Evolutionary conservation across 2,888 invertebrate genomes (phyloP).

Genomic region (Tiliacea aurago): DNA sequence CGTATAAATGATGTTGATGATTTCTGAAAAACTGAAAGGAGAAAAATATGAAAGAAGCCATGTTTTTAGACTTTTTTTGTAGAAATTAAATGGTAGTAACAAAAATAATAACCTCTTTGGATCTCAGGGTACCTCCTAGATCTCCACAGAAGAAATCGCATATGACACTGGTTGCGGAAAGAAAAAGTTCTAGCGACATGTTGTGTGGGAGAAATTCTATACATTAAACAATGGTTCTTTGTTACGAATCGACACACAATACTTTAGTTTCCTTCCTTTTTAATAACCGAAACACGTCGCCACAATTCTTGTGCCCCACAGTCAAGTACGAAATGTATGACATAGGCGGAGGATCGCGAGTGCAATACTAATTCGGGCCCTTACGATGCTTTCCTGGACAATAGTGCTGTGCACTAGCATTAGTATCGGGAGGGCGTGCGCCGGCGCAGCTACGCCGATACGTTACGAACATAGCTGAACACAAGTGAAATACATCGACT

Average conservation of each 20-base stretch:
- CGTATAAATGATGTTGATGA: too few species aligned
- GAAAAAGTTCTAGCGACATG: not conserved
- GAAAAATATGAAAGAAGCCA: too few species aligned
- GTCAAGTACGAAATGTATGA: constrained; percentile 48
- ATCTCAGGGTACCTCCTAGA: too few species aligned
- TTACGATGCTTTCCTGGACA: constrained; percentile 82
- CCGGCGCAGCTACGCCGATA: constrained; percentile 71
- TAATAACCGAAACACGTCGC: constrained; percentile 22
- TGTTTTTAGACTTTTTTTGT: too few species aligned
- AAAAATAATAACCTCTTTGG: too few species aligned
- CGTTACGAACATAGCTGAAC: constrained; percentile 56
- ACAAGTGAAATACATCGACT: constrained; percentile 58
- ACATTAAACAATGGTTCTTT: constrained; percentile 18
- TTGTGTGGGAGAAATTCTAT: not conserved
- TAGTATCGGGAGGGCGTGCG: constrained; percentile 82
- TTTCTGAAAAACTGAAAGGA: too few species aligned
- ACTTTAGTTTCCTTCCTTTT: constrained; percentile 7
- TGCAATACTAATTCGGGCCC: constrained; percentile 82
- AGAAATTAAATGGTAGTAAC: too few species aligned
- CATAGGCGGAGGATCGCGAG: constrained; percentile 68
- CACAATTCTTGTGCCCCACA: constrained; percentile 53
- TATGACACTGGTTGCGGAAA: not conserved
- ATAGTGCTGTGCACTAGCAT: constrained; percentile 76
- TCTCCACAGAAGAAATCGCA: not conserved
- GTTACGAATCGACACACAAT: not conserved